These are phyloP conservation scores for Oryzias melastigma DNA, from an alignment of 2,113 vertebrate species.

Conservation along the genomic window DNA sequence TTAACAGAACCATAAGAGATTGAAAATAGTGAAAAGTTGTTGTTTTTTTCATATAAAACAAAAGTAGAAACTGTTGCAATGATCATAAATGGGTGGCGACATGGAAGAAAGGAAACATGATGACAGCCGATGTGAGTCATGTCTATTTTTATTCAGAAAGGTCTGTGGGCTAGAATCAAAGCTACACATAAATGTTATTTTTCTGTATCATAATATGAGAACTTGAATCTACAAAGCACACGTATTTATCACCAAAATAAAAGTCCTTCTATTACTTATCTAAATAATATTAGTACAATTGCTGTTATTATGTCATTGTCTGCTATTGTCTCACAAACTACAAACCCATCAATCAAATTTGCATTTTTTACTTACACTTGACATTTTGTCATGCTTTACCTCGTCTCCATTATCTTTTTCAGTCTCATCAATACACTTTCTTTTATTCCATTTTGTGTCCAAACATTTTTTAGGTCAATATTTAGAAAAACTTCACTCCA, in stretches of 20 bases:
- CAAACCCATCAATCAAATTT: not conserved
- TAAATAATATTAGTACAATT: constrained; percentile 6
- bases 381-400: constrained; percentile 5
- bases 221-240: constrained; percentile 35
- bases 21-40: too few species aligned
- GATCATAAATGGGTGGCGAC: constrained; percentile 20
- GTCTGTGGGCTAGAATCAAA: constrained; percentile 49
- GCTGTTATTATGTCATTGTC: not conserved
- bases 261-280: constrained; percentile 2
- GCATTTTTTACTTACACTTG: constrained; percentile 5
- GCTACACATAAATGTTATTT: constrained; percentile 43
- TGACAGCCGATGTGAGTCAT: constrained; percentile 71
- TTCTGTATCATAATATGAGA: constrained; percentile 45
- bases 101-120: constrained; percentile 43
- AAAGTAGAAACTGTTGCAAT: not conserved
- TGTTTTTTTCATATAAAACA: too few species aligned
- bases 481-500: constrained; percentile 35
- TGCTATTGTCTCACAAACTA: constrained; percentile 2
- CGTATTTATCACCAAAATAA: constrained; percentile 8
- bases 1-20: too few species aligned
- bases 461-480: constrained; percentile 22
- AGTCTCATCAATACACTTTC: constrained; percentile 47
- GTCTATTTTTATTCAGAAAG: constrained; percentile 72
- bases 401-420: constrained; percentile 13
- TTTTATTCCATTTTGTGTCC: constrained; percentile 31